Conservation (phyloP, 2,888 invertebrate species). For the Caenorhabditis becei region DNA sequence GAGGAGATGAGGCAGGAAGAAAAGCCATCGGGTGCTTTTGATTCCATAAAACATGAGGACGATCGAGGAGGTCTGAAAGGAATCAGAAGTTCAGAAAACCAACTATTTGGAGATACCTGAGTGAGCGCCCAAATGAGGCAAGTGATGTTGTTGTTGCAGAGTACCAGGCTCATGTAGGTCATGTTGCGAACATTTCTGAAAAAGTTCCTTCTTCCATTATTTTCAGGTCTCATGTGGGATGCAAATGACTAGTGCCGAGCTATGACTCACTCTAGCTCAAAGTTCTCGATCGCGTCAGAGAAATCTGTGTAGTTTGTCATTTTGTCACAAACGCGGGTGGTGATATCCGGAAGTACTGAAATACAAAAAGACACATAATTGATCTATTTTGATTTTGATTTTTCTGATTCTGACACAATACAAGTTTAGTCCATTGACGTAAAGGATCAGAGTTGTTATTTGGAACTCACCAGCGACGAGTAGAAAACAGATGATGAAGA, state of each 20-base stretch:
- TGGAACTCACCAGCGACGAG: slow-evolving; percentile 75
- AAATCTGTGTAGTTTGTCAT: slow-evolving; percentile 8
- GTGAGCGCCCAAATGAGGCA: slow-evolving; percentile 71
- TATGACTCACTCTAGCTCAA: slow-evolving; percentile 25
- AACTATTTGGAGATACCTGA: slow-evolving; percentile 21
- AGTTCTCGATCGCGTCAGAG: neutral
- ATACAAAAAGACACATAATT: neutral
- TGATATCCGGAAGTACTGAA: slow-evolving; percentile 74
- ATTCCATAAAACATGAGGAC: slow-evolving; percentile 77
- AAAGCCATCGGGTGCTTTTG: slow-evolving; percentile 67
- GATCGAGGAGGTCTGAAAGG: slow-evolving; percentile 66
- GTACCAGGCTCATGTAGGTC: slow-evolving; percentile 22
- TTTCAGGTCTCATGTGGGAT: neutral
- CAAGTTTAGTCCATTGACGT: too few relatives aligned
- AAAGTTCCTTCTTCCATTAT: neutral
- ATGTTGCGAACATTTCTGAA: slow-evolving; percentile 34
- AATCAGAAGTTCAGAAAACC: neutral
- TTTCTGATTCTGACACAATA: neutral
- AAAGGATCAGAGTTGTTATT: too few relatives aligned
- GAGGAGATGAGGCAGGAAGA: slow-evolving; percentile 77
- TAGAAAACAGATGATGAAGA: slow-evolving; percentile 79
- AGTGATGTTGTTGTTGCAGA: slow-evolving; percentile 43
- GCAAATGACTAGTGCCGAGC: too few relatives aligned
- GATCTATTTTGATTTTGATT: neutral
- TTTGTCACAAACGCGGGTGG: slow-evolving; percentile 64